These are phyloP conservation scores for Athetis lepigone DNA, from an alignment of 2,888 invertebrate genomes.

Conservation along the genomic window DNA sequence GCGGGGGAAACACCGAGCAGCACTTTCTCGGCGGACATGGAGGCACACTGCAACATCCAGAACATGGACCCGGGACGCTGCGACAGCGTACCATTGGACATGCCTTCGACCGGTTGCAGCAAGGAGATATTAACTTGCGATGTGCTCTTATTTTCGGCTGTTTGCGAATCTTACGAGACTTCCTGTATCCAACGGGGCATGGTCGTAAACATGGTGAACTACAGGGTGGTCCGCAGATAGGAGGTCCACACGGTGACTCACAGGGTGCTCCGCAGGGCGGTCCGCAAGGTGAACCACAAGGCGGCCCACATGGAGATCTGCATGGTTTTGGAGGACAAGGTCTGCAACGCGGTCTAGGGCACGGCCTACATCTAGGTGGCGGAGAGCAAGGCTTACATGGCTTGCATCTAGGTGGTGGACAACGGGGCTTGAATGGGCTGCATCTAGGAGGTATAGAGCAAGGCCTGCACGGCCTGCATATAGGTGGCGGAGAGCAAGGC, in stretches of 20 bases:
- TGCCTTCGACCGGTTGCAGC: slow-evolving; percentile 74
- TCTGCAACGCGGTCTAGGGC: slow-evolving; percentile 11
- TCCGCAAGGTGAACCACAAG: neutral
- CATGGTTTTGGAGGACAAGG: slow-evolving; percentile 50
- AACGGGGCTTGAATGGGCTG: slow-evolving; percentile 7
- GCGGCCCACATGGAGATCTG: slow-evolving; percentile 20
- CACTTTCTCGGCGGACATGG: slow-evolving; percentile 72
- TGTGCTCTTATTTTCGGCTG: slow-evolving; percentile 78
- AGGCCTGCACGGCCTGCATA: slow-evolving; percentile 15
- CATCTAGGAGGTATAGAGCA: slow-evolving; percentile 5
- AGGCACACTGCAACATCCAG: slow-evolving; percentile 61
- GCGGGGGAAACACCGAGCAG: slow-evolving; percentile 67
- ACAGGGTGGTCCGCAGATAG: slow-evolving; percentile 65
- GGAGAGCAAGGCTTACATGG: slow-evolving; percentile 36
- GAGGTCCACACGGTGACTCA: slow-evolving; percentile 24
- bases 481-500: slow-evolving; percentile 1
- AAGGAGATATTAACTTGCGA: slow-evolving; percentile 79
- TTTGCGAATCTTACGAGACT: slow-evolving; percentile 72
- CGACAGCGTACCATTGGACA: slow-evolving; percentile 80
- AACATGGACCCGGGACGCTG: slow-evolving; percentile 77
- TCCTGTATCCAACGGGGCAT: slow-evolving; percentile 78
- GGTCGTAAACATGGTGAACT: slow-evolving; percentile 79
- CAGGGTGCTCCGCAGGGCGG: slow-evolving; percentile 39
- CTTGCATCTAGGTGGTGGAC: neutral
- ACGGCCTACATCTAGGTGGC: slow-evolving; percentile 57